A percentile compares a stretch with the other conserved stretches of the same genome.
These are phyloP conservation scores for Nasua narica DNA, from an alignment of 2,797 vertebrate genomes.

Conservation along the genomic window DNA sequence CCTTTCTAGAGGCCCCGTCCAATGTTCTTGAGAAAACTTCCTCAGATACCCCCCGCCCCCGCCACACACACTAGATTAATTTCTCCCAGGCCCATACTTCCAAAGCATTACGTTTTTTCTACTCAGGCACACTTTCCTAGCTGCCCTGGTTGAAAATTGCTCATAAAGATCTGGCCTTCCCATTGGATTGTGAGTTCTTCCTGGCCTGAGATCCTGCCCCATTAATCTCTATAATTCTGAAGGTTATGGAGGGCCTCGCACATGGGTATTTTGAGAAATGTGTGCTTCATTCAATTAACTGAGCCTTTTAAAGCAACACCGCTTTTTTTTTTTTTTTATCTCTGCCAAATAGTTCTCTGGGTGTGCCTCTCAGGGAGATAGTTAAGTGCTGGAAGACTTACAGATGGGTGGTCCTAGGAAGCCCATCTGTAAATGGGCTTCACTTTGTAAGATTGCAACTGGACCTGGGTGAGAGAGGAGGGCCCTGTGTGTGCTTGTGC, in stretches of 20 bases:
- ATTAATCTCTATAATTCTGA: not conserved
- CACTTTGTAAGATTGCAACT: not conserved
- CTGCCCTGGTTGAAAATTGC: not conserved
- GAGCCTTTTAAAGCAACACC: not conserved
- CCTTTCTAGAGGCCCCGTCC: not conserved
- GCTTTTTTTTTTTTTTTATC: not conserved
- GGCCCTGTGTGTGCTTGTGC: not conserved
- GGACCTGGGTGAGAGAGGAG: not conserved
- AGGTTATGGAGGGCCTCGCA: not conserved
- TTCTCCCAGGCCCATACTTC: not conserved
- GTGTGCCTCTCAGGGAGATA: not conserved
- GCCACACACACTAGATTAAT: not conserved
- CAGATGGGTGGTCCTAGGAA: not conserved
- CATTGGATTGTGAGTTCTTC: not conserved
- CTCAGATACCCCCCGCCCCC: too few relatives aligned
- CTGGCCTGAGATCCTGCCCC: not conserved
- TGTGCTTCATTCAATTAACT: not conserved
- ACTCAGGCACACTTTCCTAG: not conserved
- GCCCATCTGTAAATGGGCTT: not conserved
- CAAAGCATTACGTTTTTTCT: not conserved
- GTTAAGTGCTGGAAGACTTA: not conserved
- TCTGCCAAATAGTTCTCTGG: not conserved
- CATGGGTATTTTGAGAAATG: not conserved
- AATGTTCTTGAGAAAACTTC: not conserved
- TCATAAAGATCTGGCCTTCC: not conserved